A percentile compares a stretch with the other conserved stretches of the same genome.
phyloP scores from a whole-genome alignment of 2,113 vertebrate genomes.

The Anolis sagrei region DNA sequence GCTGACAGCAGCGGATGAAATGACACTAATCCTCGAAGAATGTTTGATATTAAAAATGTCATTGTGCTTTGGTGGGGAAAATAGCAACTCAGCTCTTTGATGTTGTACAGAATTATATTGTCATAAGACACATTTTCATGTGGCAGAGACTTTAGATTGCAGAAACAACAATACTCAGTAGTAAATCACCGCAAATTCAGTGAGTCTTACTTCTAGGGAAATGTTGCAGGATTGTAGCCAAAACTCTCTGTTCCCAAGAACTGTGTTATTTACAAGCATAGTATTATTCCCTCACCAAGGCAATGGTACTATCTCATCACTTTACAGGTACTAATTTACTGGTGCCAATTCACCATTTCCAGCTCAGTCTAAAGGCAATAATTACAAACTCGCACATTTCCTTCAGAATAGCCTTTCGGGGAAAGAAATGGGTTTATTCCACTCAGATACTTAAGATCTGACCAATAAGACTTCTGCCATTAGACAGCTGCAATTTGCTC shows the following conservation, averaged over 20 bases:
- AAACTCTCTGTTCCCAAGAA: not conserved
- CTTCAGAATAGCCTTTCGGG: not conserved
- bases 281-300: not conserved
- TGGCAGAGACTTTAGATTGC: not conserved
- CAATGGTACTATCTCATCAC: not conserved
- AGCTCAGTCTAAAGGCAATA: not conserved
- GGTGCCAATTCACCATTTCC: not conserved
- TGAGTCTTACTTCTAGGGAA: not conserved
- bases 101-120: not conserved
- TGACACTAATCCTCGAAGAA: constrained; percentile 6
- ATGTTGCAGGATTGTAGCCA: not conserved
- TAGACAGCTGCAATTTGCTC: not conserved
- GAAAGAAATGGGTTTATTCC: not conserved
- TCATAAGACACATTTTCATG: not conserved
- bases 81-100: constrained; percentile 1
- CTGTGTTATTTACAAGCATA: not conserved
- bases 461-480: not conserved
- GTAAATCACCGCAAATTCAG: not conserved
- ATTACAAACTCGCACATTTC: not conserved
- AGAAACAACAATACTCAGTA: no score
- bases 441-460: no score
- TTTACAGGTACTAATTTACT: not conserved
- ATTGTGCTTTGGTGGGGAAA: not conserved
- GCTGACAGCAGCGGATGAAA: constrained; percentile 10
- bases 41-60: not conserved